Base-by-base conservation (phyloP, 2,797 vertebrate genomes). In the Sebastes nivosus region DNA sequence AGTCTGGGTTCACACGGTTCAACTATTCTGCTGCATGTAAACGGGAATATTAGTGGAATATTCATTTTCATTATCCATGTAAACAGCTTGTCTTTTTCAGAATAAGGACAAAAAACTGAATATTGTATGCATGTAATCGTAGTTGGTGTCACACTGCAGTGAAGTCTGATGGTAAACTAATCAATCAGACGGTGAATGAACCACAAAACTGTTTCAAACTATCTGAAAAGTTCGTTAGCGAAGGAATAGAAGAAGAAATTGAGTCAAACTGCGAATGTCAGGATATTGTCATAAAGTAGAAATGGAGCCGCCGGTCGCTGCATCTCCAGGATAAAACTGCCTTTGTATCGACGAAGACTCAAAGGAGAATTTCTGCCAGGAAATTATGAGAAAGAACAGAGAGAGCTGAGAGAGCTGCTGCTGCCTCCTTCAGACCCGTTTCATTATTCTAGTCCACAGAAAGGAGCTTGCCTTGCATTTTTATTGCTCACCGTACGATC, bases 381-480 rank as follows among this genome's bases (percentile, higher is more conserved):
- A 83, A 67, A 79, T 67, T 27, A 83, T 60, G 67, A 79, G 72
- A 64, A 30, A 34, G 69, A 77, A 64, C 74, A 70, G 55, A 75
- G 55, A 75, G 22, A 77, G 65, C 66, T 13, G 74, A 61, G 57
- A 27, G 67, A 68, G 57, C 68, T 64, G 72, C 82, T 30, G 83
- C 82, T 30, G 83, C 82, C 58, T 79, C 69, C 61, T 67, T 64
- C 73, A 80, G 38, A 68, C 38, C 58, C 69, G 68, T 75, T 82
- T 74, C 58, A 75, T 79, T 79, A 85, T 81, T 88, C 71, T 22
- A 20, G 29, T 32, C 16, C 52, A 25, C 64, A 70, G 46, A 75
- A 50, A 73, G 61, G 58, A 63, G 79, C 84, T 85, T 22, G 79
- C 65, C 58, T 81, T 77, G 81, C 82, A 70, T 54, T 77, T 88